Conservation (phyloP, 2,113 vertebrate genomes). For the Otis tarda region DNA sequence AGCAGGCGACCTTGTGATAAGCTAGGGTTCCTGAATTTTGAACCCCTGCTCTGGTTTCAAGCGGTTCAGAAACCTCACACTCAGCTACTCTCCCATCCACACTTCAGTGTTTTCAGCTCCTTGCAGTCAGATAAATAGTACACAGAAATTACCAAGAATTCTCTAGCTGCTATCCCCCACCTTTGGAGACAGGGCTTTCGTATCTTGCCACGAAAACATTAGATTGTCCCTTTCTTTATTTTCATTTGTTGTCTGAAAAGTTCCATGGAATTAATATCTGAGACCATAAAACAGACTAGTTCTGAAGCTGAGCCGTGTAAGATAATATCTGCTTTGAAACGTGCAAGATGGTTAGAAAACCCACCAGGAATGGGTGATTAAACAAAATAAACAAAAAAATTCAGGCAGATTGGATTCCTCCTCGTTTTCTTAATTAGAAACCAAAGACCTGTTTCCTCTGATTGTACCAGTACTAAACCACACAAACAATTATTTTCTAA, state of each 20-base stretch:
- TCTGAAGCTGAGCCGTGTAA: not conserved
- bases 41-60: not conserved
- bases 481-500: not conserved
- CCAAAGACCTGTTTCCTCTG: not conserved
- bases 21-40: rapidly evolving
- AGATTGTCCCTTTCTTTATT: not conserved
- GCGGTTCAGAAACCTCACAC: not conserved
- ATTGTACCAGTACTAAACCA: not conserved
- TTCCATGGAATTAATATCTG: not conserved
- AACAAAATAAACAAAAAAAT: not conserved
- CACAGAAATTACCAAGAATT: not conserved
- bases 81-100: not conserved
- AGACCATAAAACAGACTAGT: not conserved
- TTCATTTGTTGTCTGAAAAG: not conserved
- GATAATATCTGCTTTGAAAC: not conserved
- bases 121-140: not conserved
- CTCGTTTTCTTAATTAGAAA: not conserved
- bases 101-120: not conserved
- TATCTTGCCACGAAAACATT: not conserved
- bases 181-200: not conserved
- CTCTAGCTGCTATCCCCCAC: not conserved
- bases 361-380: not conserved
- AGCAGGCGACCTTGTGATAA: not conserved
- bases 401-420: not conserved
- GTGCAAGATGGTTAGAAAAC: not conserved